Evolutionary conservation across 2,797 vertebrate species (phyloP).

Genomic region (Gadopsis bispinosus): DNA sequence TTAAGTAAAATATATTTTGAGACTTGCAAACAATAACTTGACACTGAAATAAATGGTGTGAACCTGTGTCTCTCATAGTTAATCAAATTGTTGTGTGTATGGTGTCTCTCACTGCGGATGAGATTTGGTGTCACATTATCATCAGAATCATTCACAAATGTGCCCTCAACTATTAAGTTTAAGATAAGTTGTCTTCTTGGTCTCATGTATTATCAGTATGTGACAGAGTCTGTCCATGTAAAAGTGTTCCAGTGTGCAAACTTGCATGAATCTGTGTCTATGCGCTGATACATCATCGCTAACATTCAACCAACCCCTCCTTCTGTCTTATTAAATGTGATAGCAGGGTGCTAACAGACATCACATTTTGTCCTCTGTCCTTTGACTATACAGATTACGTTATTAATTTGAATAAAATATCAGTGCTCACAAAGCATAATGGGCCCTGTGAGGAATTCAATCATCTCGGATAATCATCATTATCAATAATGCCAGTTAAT

Average conservation of each 20-base stretch:
- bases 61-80: conserved; percentile 8
- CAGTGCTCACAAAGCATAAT: conserved; percentile 79
- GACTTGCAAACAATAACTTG: not conserved
- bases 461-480: conserved; percentile 85
- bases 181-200: conserved; percentile 26
- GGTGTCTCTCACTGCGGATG: conserved; percentile 5
- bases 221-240: conserved; percentile 27
- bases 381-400: conserved; percentile 74
- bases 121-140: conserved; percentile 34
- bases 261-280: conserved; percentile 44
- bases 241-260: conserved; percentile 33
- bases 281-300: conserved; percentile 51
- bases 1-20: conserved; percentile 1
- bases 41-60: not conserved
- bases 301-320: conserved; percentile 65
- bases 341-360: conserved; percentile 71
- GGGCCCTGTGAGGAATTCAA: conserved; percentile 82
- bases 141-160: conserved; percentile 45
- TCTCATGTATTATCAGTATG: conserved; percentile 36
- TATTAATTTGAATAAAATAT: conserved; percentile 84
- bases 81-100: not conserved
- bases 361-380: conserved; percentile 73
- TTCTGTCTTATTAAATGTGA: conserved; percentile 66
- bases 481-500: conserved; percentile 88
- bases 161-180: conserved; percentile 37